These are phyloP conservation scores for Drosophila leontia DNA, from an alignment of 1,140 invertebrate genomes.

Conservation along the genomic window DNA sequence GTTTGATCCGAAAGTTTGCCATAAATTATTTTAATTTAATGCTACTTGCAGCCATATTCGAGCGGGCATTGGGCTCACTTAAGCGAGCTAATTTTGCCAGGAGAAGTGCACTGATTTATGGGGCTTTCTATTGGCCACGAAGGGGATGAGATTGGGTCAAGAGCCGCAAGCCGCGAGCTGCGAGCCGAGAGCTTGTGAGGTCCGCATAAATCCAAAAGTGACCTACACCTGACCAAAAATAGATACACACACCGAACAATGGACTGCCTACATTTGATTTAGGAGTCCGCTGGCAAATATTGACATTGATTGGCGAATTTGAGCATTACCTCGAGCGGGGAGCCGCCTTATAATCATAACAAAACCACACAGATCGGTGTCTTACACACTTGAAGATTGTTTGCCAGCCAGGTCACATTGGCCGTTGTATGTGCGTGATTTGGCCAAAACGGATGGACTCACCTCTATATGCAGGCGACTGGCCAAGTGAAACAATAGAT, in stretches of 20 bases:
- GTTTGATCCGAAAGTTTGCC: slow-evolving; percentile 51
- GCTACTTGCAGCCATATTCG: slow-evolving; percentile 49
- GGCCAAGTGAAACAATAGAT: slow-evolving; percentile 52
- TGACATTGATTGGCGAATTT: slow-evolving; percentile 67
- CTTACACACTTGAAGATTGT: slow-evolving; percentile 28
- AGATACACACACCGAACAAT: slow-evolving; percentile 27
- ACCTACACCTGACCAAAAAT: slow-evolving; percentile 50
- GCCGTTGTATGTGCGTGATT: slow-evolving; percentile 4
- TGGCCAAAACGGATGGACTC: slow-evolving; percentile 38
- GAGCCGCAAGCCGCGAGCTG: slow-evolving; percentile 4
- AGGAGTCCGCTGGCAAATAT: slow-evolving; percentile 62
- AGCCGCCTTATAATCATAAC: slow-evolving; percentile 32
- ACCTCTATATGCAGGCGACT: slow-evolving; percentile 57
- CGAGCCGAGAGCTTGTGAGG: neutral
- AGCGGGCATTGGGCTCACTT: slow-evolving; percentile 44
- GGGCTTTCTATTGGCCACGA: slow-evolving; percentile 43
- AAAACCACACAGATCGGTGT: slow-evolving; percentile 23
- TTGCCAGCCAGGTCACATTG: slow-evolving; percentile 34
- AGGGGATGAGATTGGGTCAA: slow-evolving; percentile 30
- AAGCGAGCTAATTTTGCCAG: slow-evolving; percentile 36
- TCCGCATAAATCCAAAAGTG: slow-evolving; percentile 17
- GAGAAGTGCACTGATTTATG: slow-evolving; percentile 53
- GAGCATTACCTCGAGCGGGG: slow-evolving; percentile 37
- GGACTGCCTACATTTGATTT: slow-evolving; percentile 48
- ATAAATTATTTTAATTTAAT: slow-evolving; percentile 70